These are phyloP conservation scores for Phalacrocorax aristotelis DNA, from an alignment of 2,113 vertebrate genomes.

Conservation along the genomic window DNA sequence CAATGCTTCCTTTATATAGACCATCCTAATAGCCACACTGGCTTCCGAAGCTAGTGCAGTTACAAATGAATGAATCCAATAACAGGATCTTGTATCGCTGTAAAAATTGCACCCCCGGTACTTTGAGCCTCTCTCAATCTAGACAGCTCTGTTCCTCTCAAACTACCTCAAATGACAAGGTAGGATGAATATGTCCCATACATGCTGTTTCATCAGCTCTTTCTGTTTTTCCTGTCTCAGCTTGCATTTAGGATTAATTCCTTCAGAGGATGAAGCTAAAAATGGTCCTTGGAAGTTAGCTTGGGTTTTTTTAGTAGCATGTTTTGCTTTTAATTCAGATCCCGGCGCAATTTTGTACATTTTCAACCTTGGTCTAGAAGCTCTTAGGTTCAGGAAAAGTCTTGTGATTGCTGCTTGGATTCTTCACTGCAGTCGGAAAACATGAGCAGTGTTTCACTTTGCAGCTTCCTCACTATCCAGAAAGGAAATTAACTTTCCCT, in stretches of 20 bases:
- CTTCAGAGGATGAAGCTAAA: neutral
- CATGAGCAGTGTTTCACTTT: conserved; percentile 34
- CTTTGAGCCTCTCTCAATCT: neutral
- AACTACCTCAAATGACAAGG: neutral
- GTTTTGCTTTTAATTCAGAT: conserved; percentile 2
- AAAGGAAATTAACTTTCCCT: conserved; percentile 68
- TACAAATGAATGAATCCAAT: neutral
- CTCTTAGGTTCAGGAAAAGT: conserved; percentile 19
- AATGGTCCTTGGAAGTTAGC: neutral
- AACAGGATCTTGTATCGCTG: neutral
- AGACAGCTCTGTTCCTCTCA: neutral
- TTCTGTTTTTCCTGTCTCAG: neutral
- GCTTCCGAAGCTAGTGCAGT: neutral
- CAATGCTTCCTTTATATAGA: neutral
- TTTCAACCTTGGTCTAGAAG: neutral
- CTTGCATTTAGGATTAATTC: conserved; percentile 21
- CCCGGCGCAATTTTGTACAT: neutral
- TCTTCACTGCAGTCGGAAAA: conserved; percentile 41
- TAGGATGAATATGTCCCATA: neutral
- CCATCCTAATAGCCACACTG: neutral
- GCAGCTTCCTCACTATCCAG: conserved; percentile 49
- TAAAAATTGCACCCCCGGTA: neutral
- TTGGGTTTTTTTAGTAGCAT: neutral
- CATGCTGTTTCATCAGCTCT: neutral
- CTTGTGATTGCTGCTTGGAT: conserved; percentile 30